Percentiles rank a stretch among this genome's conserved stretches.
These are phyloP conservation scores for Nematopogon swammerdamellus DNA, from an alignment of 2,888 invertebrate genomes.

Conservation along the genomic window DNA sequence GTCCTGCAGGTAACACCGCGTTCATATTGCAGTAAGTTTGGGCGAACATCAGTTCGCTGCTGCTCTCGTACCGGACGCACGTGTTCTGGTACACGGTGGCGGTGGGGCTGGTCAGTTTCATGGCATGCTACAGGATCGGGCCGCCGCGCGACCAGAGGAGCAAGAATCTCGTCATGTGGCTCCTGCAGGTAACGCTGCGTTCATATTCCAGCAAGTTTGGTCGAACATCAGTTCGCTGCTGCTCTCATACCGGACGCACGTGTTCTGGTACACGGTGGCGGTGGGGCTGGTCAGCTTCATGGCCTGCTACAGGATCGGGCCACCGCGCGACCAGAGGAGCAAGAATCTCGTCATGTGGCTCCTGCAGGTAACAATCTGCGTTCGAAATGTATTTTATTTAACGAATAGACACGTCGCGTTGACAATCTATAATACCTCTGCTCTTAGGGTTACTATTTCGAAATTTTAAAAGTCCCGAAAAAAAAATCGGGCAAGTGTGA, in stretches of 20 bases:
- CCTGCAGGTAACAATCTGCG: too few relatives aligned
- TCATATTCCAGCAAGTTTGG: too few relatives aligned
- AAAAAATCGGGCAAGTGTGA: too few relatives aligned
- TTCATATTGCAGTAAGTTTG: slow-evolving; percentile 15
- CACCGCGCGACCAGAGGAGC: slow-evolving; percentile 78
- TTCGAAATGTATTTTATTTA: too few relatives aligned
- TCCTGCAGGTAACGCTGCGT: slow-evolving; percentile 27
- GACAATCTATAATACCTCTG: too few relatives aligned
- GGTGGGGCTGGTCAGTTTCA: slow-evolving; percentile 72
- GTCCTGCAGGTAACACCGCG: slow-evolving; percentile 30
- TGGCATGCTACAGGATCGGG: slow-evolving; percentile 86
- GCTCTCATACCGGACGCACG: slow-evolving; percentile 67
- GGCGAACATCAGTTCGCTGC: slow-evolving; percentile 70
- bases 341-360: slow-evolving; percentile 90
- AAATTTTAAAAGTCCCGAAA: too few relatives aligned
- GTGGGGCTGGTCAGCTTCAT: slow-evolving; percentile 75
- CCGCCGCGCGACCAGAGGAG: slow-evolving; percentile 82
- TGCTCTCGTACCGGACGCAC: slow-evolving; percentile 69
- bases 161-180: slow-evolving; percentile 87
- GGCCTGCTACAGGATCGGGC: slow-evolving; percentile 87
- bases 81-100: slow-evolving; percentile 71
- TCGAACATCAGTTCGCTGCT: slow-evolving; percentile 71
- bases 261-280: slow-evolving; percentile 69
- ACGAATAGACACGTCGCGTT: too few relatives aligned
- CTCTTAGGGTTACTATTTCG: too few relatives aligned